Evolutionary conservation across 2,113 vertebrate genomes (phyloP).

Genomic region (Dromiciops gliroides): DNA sequence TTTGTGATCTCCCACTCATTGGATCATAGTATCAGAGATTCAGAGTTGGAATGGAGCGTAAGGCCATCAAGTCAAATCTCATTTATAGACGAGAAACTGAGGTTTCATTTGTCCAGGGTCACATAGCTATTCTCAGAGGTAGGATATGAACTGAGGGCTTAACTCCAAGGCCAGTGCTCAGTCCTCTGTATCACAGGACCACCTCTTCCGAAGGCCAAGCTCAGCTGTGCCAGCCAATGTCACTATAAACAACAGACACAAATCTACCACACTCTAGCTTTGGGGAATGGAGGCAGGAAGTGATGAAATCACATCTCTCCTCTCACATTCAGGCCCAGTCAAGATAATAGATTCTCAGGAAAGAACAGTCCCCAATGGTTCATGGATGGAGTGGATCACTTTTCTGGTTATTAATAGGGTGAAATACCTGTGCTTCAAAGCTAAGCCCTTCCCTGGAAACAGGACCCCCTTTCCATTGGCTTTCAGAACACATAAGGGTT

Average conservation of each 20-base stretch:
- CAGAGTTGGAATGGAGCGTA: not conserved
- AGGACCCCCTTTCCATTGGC: not conserved
- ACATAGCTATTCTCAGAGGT: not conserved
- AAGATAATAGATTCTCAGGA: not conserved
- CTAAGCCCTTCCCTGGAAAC: not conserved
- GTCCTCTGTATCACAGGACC: too few relatives aligned
- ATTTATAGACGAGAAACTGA: not conserved
- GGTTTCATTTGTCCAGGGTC: not conserved
- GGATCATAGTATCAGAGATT: not conserved
- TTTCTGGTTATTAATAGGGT: not conserved
- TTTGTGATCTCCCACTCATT: too few relatives aligned
- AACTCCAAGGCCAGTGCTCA: not conserved
- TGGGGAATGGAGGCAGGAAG: not conserved
- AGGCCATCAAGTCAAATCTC: not conserved
- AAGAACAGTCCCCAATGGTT: not conserved
- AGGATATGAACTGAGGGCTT: not conserved
- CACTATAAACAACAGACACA: not conserved
- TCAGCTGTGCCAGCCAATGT: not conserved
- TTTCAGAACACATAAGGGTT: not conserved
- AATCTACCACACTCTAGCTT: not conserved
- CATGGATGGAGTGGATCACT: not conserved
- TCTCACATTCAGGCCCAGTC: not conserved
- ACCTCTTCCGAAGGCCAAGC: not conserved
- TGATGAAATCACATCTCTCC: not conserved
- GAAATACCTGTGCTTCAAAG: not conserved